Conservation (phyloP, 2,888 invertebrate species). For the Choristoneura rosaceana region DNA sequence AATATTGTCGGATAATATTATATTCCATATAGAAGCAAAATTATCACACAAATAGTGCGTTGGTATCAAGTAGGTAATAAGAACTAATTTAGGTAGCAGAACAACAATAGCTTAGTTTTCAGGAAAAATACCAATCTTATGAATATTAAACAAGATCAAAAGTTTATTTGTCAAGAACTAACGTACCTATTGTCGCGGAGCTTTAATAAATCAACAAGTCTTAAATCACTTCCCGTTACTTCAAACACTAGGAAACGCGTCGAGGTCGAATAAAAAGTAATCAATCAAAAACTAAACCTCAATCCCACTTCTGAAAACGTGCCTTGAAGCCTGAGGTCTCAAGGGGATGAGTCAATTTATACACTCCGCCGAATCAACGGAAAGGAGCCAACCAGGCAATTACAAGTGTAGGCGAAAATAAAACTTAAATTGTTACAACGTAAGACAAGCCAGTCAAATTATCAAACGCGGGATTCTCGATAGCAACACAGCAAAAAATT, state of each 20-base stretch:
- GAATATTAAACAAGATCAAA: slow-evolving; percentile 12
- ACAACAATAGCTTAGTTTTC: background rate
- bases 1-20: background rate
- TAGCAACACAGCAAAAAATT: slow-evolving; percentile 36
- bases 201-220: slow-evolving; percentile 14
- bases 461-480: slow-evolving; percentile 33
- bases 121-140: background rate
- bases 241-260: slow-evolving; percentile 23
- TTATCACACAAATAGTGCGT: slow-evolving; percentile 8
- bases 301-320: slow-evolving; percentile 10
- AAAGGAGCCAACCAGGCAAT: background rate
- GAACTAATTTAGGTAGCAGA: background rate
- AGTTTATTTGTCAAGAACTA: background rate
- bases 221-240: slow-evolving; percentile 30
- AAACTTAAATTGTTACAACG: slow-evolving; percentile 39
- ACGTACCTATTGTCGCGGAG: background rate
- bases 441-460: slow-evolving; percentile 34
- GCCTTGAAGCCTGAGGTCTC: background rate
- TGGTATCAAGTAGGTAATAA: background rate
- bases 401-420: slow-evolving; percentile 24
- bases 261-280: slow-evolving; percentile 27
- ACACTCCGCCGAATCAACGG: background rate
- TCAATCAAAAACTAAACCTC: slow-evolving; percentile 24
- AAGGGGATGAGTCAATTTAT: slow-evolving; percentile 12
- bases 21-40: slow-evolving; percentile 14